These are phyloP conservation scores for Formica exsecta DNA, from an alignment of 1,140 invertebrate genomes.

Conservation along the genomic window DNA sequence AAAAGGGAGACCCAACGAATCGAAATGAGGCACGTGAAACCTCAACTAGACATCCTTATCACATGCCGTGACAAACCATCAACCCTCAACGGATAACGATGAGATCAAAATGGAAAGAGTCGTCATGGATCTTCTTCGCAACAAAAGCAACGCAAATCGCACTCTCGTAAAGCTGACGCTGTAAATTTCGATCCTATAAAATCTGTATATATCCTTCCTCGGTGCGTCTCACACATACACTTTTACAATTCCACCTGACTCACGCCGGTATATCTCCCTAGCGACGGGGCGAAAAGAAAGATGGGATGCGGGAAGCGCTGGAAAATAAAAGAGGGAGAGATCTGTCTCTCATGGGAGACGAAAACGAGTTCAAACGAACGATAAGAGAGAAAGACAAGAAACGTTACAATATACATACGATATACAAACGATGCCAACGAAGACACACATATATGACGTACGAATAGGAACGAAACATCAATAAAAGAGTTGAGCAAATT, in stretches of 20 bases:
- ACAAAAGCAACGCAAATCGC: constrained; percentile 1
- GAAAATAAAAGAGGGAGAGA: constrained; percentile 23
- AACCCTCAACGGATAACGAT: constrained; percentile 21
- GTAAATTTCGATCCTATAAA: constrained; percentile 34
- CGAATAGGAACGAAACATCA: constrained; percentile 41
- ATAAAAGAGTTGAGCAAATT: constrained; percentile 51
- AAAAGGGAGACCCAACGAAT: neutral
- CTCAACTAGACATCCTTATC: neutral
- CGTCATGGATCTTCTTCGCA: neutral
- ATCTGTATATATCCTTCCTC: constrained; percentile 6
- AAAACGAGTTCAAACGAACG: constrained; percentile 10
- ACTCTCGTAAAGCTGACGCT: constrained; percentile 41
- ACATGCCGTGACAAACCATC: neutral
- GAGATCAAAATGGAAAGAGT: constrained; percentile 2
- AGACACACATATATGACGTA: constrained; percentile 10
- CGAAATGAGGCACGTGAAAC: neutral
- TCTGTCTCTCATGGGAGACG: constrained; percentile 2
- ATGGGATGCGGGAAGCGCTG: neutral
- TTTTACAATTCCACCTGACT: constrained; percentile 53
- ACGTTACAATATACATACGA: constrained; percentile 54
- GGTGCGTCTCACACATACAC: neutral
- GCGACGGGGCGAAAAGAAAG: neutral
- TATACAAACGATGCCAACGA: constrained; percentile 50
- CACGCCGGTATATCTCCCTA: constrained; percentile 33
- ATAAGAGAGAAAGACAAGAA: constrained; percentile 35